Evolutionary conservation across 2,797 vertebrate genomes (phyloP), one percentile per base, ranked within the genome.

Genomic region (Coregonus sp.): DNA sequence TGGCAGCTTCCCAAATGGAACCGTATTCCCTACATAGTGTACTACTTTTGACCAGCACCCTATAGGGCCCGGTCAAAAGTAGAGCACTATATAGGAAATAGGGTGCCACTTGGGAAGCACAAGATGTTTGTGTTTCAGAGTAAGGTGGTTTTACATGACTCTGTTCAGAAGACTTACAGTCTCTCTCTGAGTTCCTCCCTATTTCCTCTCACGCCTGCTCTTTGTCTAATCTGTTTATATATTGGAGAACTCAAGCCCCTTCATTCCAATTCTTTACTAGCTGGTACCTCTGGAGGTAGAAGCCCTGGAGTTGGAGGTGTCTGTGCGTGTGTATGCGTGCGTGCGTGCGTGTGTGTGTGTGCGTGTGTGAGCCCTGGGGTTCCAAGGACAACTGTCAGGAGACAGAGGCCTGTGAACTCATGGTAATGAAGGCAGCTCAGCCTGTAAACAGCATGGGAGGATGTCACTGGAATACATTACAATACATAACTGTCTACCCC

Each of bases 401-500:
- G 91, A 90, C 87, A 86, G 74, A 54, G 91, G 89, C 90, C 83
- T 92, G 90, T 94, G 92, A 94, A 93, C 93, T 89, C 91, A 91
- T 94, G 92, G 92, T 94, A 95, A 95, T 95, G 93, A 94, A 94
- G 91, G 92, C 92, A 92, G 92, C 91, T 92, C 91, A 85, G 88
- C 76, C 93, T 94, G 92, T 94, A 94, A 95, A 94, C 94, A 94
- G 94, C 92, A 93, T 88, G 92, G 86, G 88, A 92, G 89, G 92
- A 93, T 94, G 94, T 94, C 92, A 92, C 89, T 82, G 78, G 94
- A 93, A 95, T 95, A 95, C 92, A 95, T 95, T 95, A 95, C 91
- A 95, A 95, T 95, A 94, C 92, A 95, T 95, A 94, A 94, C 93
- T 94, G 93, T 94, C 92, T 94, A n/a, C 88, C 88, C 86, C 82